phyloP scores from a whole-genome alignment of 2,113 vertebrate genomes.

The Choloepus hoffmanni region DNA sequence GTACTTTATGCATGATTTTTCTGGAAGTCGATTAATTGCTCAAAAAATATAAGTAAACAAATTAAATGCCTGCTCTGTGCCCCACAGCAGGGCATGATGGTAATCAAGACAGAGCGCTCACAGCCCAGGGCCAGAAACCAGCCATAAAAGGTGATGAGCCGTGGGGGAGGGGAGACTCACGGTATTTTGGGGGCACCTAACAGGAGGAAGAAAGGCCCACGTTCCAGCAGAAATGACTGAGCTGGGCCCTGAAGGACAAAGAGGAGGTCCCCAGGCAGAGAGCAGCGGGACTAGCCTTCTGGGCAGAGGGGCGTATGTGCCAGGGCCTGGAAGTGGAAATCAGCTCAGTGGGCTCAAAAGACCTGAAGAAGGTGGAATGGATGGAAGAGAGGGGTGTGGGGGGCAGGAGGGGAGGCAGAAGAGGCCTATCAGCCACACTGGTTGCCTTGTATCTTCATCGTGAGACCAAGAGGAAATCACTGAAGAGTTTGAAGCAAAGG shows the following conservation, averaged over 20 bases:
- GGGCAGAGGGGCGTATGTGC: background rate
- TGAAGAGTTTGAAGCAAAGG: background rate
- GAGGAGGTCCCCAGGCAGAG: background rate
- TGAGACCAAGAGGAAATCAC: background rate
- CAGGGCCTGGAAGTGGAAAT: background rate
- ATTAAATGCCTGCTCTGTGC: too few species aligned
- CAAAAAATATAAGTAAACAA: too few species aligned
- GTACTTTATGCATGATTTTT: too few species aligned
- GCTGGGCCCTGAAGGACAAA: background rate
- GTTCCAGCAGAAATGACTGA: background rate
- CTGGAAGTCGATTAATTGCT: too few species aligned
- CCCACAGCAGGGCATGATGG: background rate
- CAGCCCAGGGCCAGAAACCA: background rate
- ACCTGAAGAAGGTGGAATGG: background rate
- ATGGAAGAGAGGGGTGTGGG: too few species aligned
- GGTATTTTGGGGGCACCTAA: background rate
- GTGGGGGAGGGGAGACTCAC: background rate
- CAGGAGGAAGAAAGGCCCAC: too few species aligned
- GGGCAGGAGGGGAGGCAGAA: background rate
- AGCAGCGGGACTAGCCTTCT: background rate
- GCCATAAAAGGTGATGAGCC: background rate
- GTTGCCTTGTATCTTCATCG: background rate
- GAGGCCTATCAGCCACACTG: fast-evolving
- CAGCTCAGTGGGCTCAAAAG: background rate
- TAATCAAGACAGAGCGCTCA: background rate